Percentiles rank a stretch among this genome's conserved stretches.
These are phyloP conservation scores for Micrasema longulum DNA, from an alignment of 1,140 invertebrate species.

Conservation along the genomic window DNA sequence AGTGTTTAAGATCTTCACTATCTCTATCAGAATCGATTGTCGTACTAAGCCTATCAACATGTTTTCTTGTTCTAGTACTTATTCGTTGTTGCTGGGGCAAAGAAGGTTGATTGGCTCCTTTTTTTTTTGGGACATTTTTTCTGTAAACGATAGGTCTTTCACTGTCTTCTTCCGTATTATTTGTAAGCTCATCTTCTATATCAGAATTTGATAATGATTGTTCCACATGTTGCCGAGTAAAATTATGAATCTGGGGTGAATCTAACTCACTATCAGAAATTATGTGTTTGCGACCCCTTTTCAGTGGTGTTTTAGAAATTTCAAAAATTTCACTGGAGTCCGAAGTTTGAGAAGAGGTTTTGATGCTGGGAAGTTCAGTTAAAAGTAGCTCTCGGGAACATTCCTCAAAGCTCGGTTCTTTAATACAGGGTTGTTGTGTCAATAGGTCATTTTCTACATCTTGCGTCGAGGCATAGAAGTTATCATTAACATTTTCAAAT, in stretches of 20 bases:
- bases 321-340: conserved; percentile 18
- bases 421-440: conserved; percentile 3
- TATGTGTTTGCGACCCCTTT: background rate
- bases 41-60: background rate
- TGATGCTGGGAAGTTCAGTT: conserved; percentile 9
- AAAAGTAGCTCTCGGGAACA: conserved; percentile 23
- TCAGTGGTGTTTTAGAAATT: background rate
- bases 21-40: too few species aligned
- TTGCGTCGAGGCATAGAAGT: conserved; percentile 26
- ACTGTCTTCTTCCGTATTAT: conserved; percentile 14
- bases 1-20: too few species aligned
- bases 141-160: conserved; percentile 8
- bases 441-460: conserved; percentile 22
- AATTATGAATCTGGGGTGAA: conserved; percentile 35
- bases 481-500: background rate
- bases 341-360: conserved; percentile 3
- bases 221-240: background rate
- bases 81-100: conserved; percentile 7
- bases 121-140: conserved; percentile 13
- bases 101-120: background rate
- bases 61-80: conserved; percentile 10
- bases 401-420: conserved; percentile 6
- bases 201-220: conserved; percentile 3
- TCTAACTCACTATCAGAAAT: conserved; percentile 26
- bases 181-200: conserved; percentile 9